Percentiles rank a stretch among this genome's conserved stretches.
These are phyloP conservation scores for Plebejus melissa DNA, from an alignment of 2,888 invertebrate species.

Conservation along the genomic window DNA sequence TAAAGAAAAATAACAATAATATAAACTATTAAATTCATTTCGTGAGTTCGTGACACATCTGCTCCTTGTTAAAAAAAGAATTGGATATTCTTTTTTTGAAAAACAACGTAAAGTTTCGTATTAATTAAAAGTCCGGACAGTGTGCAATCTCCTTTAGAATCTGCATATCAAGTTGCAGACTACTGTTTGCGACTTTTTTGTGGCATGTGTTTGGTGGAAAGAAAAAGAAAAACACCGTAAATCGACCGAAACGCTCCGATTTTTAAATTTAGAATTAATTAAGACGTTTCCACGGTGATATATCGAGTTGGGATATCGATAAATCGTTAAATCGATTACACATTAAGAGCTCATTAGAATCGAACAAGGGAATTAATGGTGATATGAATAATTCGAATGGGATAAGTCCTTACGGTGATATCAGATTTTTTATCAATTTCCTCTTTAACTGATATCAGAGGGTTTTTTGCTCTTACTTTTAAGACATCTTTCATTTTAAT, in stretches of 20 bases:
- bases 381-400: neutral
- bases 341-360: conserved; percentile 23
- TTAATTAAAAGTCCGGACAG: conserved; percentile 36
- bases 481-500: no score
- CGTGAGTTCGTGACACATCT: conserved; percentile 23
- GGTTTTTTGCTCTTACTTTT: no score
- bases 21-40: conserved; percentile 7
- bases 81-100: neutral
- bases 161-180: conserved; percentile 66
- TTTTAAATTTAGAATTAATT: conserved; percentile 58
- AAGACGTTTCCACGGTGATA: conserved; percentile 40
- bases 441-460: no score
- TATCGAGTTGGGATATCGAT: conserved; percentile 31
- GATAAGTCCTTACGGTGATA: neutral
- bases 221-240: conserved; percentile 34
- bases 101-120: neutral
- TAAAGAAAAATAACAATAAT: conserved; percentile 25
- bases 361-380: neutral
- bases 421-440: no score
- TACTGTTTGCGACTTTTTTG: conserved; percentile 56
- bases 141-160: conserved; percentile 57
- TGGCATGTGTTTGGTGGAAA: conserved; percentile 29
- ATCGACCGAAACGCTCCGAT: conserved; percentile 44
- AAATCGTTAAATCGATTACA: conserved; percentile 23
- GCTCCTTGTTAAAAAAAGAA: neutral